Evolutionary conservation across 2,888 invertebrate species (phyloP), one percentile per base, ranked within the genome.

Genomic region (Napeogenes inachia): DNA sequence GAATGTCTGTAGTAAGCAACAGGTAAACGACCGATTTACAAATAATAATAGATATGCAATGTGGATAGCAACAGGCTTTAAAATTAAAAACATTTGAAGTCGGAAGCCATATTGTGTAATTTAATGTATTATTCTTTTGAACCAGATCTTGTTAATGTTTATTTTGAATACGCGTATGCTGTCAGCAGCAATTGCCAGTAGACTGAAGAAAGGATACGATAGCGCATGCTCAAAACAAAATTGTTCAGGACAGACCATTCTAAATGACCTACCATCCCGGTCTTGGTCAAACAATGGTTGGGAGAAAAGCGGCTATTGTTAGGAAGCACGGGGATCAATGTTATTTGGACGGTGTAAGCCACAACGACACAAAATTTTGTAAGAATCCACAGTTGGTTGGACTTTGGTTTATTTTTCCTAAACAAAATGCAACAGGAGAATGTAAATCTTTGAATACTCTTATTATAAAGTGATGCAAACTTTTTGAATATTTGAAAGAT

Each of bases 361-460:
- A 73, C 71, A 78, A 70, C 73, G 71, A 69, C 66, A 73, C 70
- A 70, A 70, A 69, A 68, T 69, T 72, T 75, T 73, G 73, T 74
- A 76, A 65, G 83, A 84, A 81, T 78, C 89, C 81, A 88, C 87
- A 88, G 87, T 85, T 87, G 88, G 87, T 87, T 84, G 73, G 71
- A 71, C 71, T 75, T 74, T 74, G 42, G 50, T 50, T 61, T 63
- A 61, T 64, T 65, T 64, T 64, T 63, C 62, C 64, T 53, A 42
- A 42, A 42, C 42, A 42, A 42, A 42, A 42, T 42, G 42, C 42
- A 42, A 42, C 42, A 42, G 42, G 42, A 38, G 38, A 10, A 42
- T 42, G 10, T 42, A 42, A 35, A 42, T 12, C 42, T 42, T 42
- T 42, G 42, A 42, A 42, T 8, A 42, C 12, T 42, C 42, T 10